A percentile compares a stretch with the other conserved stretches of the same genome.
phyloP scores from a whole-genome alignment of 2,113 vertebrate species.

The Cnemophilus loriae region DNA sequence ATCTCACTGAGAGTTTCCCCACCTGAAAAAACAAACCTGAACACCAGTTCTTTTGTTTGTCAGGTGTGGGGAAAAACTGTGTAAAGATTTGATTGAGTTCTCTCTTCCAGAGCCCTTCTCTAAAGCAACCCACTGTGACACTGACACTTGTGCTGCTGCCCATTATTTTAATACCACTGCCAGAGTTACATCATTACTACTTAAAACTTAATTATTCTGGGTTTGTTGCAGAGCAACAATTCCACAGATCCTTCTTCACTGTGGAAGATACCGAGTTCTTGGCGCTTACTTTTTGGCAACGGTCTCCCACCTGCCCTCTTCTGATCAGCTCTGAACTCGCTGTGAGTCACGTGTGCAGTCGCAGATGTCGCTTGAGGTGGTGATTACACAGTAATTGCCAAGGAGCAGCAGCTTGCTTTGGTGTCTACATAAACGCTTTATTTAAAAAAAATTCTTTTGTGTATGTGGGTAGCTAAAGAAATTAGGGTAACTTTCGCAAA shows the following conservation, averaged over 20 bases:
- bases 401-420: neutral
- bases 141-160: neutral
- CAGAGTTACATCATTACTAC: neutral
- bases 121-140: neutral
- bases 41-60: neutral
- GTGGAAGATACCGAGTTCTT: conserved; percentile 91
- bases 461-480: neutral
- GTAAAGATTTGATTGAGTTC: neutral
- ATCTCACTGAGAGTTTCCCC: neutral
- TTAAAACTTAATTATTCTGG: neutral
- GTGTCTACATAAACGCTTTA: neutral
- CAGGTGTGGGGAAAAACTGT: neutral
- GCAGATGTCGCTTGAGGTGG: neutral
- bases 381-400: neutral
- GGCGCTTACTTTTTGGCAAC: conserved; percentile 89
- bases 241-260: conserved; percentile 32
- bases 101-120: neutral
- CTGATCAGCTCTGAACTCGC: conserved; percentile 49
- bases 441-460: neutral
- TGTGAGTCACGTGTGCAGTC: neutral
- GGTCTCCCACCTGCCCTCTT: conserved; percentile 91
- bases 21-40: neutral
- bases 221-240: conserved; percentile 52
- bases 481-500: neutral
- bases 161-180: neutral